A percentile compares a stretch with the other conserved stretches of the same genome.
These are phyloP conservation scores for Manis pentadactyla DNA, from an alignment of 2,797 vertebrate species.

Conservation along the genomic window DNA sequence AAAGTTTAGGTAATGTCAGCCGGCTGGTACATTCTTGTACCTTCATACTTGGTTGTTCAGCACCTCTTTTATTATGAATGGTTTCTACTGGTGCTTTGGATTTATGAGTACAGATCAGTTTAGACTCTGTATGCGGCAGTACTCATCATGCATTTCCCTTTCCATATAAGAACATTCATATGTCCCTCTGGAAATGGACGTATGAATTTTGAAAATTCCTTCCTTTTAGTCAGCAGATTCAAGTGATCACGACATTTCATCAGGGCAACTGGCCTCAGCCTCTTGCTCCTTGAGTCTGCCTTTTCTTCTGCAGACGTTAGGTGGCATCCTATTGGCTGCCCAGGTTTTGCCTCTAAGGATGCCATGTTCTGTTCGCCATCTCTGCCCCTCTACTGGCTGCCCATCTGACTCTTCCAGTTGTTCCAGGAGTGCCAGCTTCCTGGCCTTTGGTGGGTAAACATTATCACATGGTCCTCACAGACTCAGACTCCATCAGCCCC, in stretches of 20 bases:
- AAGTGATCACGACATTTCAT: not conserved
- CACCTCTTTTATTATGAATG: not conserved
- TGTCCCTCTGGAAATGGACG: not conserved
- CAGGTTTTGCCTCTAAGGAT: not conserved
- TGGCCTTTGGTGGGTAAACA: not conserved
- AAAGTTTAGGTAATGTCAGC: not conserved
- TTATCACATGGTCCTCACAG: not conserved
- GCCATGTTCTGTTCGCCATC: not conserved
- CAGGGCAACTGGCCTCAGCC: not conserved
- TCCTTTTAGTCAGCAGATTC: not conserved
- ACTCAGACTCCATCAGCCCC: not conserved
- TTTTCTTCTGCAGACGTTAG: not conserved
- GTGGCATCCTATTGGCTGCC: not conserved
- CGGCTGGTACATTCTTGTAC: not conserved
- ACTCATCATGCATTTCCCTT: not conserved
- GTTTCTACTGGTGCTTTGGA: not conserved
- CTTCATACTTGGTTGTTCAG: not conserved
- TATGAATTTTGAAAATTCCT: not conserved
- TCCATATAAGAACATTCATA: not conserved
- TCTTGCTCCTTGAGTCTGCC: not conserved
- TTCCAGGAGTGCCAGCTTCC: not conserved
- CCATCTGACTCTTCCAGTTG: not conserved
- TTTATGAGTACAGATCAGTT: not conserved
- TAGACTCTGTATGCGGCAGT: not conserved
- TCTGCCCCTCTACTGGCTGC: not conserved